phyloP scores from a whole-genome alignment of 2,797 vertebrate species.

The Menidia menidia region DNA sequence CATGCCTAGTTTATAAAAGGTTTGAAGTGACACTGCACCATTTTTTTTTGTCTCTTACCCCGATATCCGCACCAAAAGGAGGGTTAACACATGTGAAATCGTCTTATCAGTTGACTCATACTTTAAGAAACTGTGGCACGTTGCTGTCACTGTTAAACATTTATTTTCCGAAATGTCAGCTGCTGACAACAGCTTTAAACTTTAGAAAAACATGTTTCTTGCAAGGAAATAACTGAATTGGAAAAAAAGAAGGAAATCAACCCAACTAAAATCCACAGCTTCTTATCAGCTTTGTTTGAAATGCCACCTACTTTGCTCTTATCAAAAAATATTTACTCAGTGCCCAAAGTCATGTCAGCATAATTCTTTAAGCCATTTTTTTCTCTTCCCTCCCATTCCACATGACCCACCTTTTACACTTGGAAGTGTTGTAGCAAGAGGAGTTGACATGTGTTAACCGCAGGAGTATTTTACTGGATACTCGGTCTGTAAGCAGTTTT shows the following conservation, averaged over 20 bases:
- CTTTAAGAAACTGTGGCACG: background rate
- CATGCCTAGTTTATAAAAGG: constrained; percentile 23
- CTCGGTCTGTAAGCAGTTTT: constrained; percentile 50
- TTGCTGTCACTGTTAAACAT: background rate
- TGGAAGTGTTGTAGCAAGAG: constrained; percentile 23
- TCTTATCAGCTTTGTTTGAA: background rate
- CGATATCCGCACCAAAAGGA: background rate
- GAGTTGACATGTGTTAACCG: constrained; percentile 42
- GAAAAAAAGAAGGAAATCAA: background rate
- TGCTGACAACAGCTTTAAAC: background rate
- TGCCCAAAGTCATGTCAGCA: constrained; percentile 1
- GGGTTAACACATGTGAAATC: background rate
- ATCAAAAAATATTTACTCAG: background rate
- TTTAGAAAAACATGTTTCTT: background rate
- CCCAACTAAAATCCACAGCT: background rate
- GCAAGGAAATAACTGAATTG: background rate
- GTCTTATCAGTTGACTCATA: background rate
- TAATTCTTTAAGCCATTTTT: background rate
- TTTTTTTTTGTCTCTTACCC: background rate
- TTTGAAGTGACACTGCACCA: constrained; percentile 18
- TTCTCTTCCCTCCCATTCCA: constrained; percentile 6
- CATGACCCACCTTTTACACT: background rate
- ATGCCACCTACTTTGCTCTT: background rate
- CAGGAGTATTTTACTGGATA: constrained; percentile 19
- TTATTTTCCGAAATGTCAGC: background rate